Percentiles rank a stretch among this genome's conserved stretches.
These are phyloP conservation scores for Drosophila eohydei DNA, from an alignment of 2,888 invertebrate genomes.

Conservation along the genomic window DNA sequence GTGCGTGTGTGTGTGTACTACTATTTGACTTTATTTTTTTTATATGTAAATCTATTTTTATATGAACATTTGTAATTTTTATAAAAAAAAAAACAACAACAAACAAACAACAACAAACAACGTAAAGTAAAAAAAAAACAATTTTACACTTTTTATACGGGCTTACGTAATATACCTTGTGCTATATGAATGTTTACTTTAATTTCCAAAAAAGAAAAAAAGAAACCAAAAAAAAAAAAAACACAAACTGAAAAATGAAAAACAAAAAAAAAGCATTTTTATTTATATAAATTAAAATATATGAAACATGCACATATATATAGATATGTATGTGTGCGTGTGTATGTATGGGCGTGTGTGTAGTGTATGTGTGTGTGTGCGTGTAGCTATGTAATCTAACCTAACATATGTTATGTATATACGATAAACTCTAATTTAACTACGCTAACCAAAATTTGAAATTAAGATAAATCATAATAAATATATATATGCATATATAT, in stretches of 20 bases:
- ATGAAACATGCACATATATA: constrained; percentile 11
- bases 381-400: constrained; percentile 9
- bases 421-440: constrained; percentile 5
- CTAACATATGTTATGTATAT: constrained; percentile 26
- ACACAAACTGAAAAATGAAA: constrained; percentile 10
- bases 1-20: constrained; percentile 52
- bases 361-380: not conserved
- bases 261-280: constrained; percentile 60
- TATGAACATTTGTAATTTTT: constrained; percentile 78
- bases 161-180: constrained; percentile 72
- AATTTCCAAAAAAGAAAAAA: constrained; percentile 47
- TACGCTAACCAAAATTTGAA: not conserved
- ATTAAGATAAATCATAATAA: not conserved
- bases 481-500: not conserved
- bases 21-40: constrained; percentile 66
- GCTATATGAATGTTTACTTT: constrained; percentile 72
- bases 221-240: constrained; percentile 10
- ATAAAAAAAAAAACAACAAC: constrained; percentile 36
- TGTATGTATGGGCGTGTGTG: not conserved
- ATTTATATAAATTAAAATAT: constrained; percentile 41
- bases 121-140: constrained; percentile 51
- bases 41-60: constrained; percentile 74
- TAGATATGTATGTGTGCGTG: constrained; percentile 12
- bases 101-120: constrained; percentile 39
- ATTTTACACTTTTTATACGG: constrained; percentile 79